Percentiles rank a stretch among this genome's conserved stretches.
Conservation (phyloP, 2,797 vertebrate species). For the Sebastes jordani region DNA sequence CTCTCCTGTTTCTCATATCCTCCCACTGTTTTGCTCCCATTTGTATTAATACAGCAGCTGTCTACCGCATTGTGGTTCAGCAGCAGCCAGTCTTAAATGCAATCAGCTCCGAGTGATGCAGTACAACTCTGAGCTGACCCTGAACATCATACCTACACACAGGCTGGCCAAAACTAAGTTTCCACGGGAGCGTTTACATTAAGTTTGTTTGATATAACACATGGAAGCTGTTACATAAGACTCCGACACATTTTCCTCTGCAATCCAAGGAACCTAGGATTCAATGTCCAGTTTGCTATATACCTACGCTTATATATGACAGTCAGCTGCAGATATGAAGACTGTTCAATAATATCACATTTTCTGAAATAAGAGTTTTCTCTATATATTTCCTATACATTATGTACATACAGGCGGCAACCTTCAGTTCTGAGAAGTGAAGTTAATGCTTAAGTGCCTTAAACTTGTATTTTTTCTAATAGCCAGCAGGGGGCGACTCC, state of each 20-base stretch:
- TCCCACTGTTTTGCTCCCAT: conserved; percentile 26
- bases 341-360: neutral
- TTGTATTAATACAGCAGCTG: conserved; percentile 33
- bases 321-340: neutral
- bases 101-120: conserved; percentile 17
- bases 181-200: neutral
- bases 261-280: neutral
- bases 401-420: neutral
- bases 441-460: too few species aligned
- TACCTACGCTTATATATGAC: neutral
- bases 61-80: conserved; percentile 5
- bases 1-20: conserved; percentile 30
- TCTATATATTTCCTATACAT: neutral
- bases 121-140: conserved; percentile 21
- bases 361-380: neutral
- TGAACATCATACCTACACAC: conserved; percentile 2
- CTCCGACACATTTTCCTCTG: neutral
- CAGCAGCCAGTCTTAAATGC: conserved; percentile 5
- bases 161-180: neutral
- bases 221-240: neutral
- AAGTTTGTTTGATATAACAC: neutral
- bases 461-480: too few species aligned
- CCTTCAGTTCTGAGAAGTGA: too few species aligned
- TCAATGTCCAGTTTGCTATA: neutral
- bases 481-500: too few species aligned